Evolutionary conservation across 2,888 invertebrate genomes (phyloP).

Genomic region (Volucella zonaria): DNA sequence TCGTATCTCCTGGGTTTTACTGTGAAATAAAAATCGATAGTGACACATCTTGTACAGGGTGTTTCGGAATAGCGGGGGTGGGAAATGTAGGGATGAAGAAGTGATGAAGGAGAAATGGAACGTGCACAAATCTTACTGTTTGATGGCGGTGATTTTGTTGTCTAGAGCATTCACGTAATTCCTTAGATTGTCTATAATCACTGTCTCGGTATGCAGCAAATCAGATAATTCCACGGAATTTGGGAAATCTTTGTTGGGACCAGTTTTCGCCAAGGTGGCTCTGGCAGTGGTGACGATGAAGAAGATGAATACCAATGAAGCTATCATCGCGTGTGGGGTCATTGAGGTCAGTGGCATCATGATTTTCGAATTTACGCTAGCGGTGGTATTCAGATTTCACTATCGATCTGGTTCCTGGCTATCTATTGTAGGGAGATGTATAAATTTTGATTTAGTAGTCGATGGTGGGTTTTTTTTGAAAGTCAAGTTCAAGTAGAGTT

Average conservation of each 20-base stretch:
- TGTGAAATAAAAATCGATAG: conserved; percentile 25
- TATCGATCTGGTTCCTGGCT: conserved; percentile 25
- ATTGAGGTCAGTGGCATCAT: conserved; percentile 55
- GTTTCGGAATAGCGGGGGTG: neutral
- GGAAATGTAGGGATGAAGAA: neutral
- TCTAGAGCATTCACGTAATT: conserved; percentile 77
- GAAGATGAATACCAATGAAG: conserved; percentile 23
- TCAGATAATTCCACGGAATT: conserved; percentile 72
- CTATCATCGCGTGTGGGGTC: conserved; percentile 44
- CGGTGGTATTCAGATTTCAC: neutral
- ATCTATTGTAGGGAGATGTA: neutral
- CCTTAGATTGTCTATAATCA: conserved; percentile 77
- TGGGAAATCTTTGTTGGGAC: conserved; percentile 21
- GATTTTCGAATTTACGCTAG: neutral
- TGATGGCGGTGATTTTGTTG: conserved; percentile 76
- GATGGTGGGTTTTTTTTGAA: conserved; percentile 17
- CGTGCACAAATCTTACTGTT: conserved; percentile 67
- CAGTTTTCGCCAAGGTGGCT: neutral
- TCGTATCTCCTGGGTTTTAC: conserved; percentile 75
- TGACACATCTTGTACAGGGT: neutral
- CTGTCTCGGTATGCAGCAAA: conserved; percentile 77
- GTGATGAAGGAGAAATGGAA: neutral
- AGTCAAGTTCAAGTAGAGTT: conserved; percentile 41
- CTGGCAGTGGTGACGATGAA: neutral
- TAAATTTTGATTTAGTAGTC: neutral